Evolutionary conservation across 2,888 invertebrate species (phyloP), one percentile per base, ranked within the genome.

Genomic region (Germaria angustata): DNA sequence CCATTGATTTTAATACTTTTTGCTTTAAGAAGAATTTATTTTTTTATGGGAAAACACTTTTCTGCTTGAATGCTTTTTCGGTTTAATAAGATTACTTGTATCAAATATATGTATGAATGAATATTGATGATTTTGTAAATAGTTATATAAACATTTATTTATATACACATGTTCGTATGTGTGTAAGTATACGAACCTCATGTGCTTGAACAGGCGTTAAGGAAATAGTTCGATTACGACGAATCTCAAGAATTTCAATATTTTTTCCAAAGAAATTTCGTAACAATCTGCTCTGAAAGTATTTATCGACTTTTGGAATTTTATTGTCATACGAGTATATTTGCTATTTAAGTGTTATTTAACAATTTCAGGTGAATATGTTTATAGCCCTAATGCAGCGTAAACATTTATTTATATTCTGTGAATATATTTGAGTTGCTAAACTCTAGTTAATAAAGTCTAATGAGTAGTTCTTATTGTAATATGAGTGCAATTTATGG

Each of bases 1-100:
- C n/a, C n/a, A n/a, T n/a, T n/a, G n/a, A n/a, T n/a, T n/a, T n/a
- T n/a, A n/a, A n/a, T n/a, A n/a, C n/a, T n/a, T n/a, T n/a, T n/a
- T n/a, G n/a, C n/a, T n/a, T n/a, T n/a, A n/a, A n/a, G n/a, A n/a
- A n/a, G n/a, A n/a, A n/a, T n/a, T n/a, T n/a, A n/a, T n/a, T n/a
- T n/a, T n/a, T n/a, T 28, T 53, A 57, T 75, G 65, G 44, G 17
- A 65, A 75, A 75, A 53, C 53, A 65, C 36, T 75, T 75, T 75
- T 65, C 32, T 44, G 53, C 46, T 65, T 65, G 41, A 73, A 63
- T 73, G 53, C 22, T 53, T 63, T 9, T 5, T 24, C 44, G 34
- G 44, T n/a, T 65, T n/a, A n/a, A n/a, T n/a, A n/a, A n/a, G n/a
- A n/a, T n/a, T n/a, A n/a, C n/a, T n/a, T n/a, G n/a, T n/a, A n/a